These are phyloP conservation scores for Bambusicola thoracicus DNA, from an alignment of 2,113 vertebrate genomes.

Conservation along the genomic window DNA sequence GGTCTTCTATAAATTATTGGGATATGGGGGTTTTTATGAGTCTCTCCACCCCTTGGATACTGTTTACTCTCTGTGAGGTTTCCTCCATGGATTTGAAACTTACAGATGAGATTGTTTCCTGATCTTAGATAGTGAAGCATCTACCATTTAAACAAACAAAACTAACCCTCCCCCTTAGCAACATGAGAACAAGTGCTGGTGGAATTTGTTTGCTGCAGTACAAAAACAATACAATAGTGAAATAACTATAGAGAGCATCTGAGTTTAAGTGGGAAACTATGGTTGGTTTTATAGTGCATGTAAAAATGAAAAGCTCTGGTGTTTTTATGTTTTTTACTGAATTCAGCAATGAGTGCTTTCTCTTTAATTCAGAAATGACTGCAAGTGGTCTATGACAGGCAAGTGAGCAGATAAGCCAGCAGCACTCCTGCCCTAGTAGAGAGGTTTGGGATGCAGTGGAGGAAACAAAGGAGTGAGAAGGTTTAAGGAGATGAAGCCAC, in stretches of 20 bases:
- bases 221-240: background rate
- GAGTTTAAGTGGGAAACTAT: background rate
- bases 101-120: background rate
- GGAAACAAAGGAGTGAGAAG: background rate
- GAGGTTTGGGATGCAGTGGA: background rate
- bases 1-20: background rate
- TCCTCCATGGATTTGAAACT: background rate
- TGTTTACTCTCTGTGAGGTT: background rate
- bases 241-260: background rate
- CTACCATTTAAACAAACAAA: background rate
- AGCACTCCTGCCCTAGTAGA: background rate
- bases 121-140: background rate
- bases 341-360: background rate
- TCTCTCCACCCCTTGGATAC: background rate
- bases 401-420: background rate
- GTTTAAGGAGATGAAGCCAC: background rate
- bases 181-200: background rate
- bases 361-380: background rate
- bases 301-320: background rate
- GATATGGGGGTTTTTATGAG: background rate
- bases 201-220: background rate
- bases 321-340: background rate
- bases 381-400: background rate
- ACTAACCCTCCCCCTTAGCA: background rate
- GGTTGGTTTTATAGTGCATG: background rate